A percentile compares a stretch with the other conserved stretches of the same genome.
phyloP scores from a whole-genome alignment of 2,113 vertebrate genomes.

The Steatornis caripensis region DNA sequence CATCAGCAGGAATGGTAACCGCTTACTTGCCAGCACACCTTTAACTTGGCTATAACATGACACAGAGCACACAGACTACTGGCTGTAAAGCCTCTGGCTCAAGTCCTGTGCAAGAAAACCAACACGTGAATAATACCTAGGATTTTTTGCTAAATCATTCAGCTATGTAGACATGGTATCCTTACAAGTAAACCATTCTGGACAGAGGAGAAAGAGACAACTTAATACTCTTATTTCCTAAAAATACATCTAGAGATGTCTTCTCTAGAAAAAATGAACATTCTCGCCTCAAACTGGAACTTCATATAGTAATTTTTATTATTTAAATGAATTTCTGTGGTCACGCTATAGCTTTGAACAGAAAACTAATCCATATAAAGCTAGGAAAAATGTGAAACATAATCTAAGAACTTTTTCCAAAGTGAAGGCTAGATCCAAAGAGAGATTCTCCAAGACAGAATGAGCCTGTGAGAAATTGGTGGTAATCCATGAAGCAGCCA shows the following conservation, averaged over 20 bases:
- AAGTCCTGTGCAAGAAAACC: background rate
- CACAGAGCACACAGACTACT: background rate
- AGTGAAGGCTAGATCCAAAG: background rate
- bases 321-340: background rate
- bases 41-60: background rate
- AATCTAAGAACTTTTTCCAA: background rate
- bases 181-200: background rate
- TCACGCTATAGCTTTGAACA: background rate
- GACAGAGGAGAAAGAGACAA: slow-evolving; percentile 1
- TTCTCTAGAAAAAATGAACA: background rate
- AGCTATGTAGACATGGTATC: background rate
- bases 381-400: background rate
- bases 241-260: background rate
- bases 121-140: background rate
- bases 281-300: background rate
- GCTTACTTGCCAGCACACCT: background rate
- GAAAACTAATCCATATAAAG: background rate
- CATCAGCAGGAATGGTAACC: background rate
- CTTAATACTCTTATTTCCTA: background rate
- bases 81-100: background rate
- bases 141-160: background rate
- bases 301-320: background rate
- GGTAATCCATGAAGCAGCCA: background rate
- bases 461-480: background rate
- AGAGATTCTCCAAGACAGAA: background rate